Percentiles rank a stretch among this genome's conserved stretches.
Conservation (phyloP, 1,140 invertebrate species). For the Cherax quadricarinatus region DNA sequence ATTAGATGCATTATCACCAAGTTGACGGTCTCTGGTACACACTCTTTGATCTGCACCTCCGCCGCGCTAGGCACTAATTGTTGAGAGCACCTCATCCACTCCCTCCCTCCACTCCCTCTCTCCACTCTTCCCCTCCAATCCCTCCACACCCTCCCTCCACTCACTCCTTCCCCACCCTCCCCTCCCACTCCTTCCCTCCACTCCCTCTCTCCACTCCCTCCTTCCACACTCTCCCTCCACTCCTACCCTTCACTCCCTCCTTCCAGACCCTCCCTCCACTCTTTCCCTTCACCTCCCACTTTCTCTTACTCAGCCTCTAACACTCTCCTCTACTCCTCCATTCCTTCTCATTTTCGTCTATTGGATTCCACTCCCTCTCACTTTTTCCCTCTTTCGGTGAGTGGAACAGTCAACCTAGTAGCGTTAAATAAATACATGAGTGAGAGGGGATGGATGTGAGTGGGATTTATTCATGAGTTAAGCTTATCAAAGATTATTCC, state of each 20-base stretch:
- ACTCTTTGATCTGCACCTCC: conserved; percentile 55
- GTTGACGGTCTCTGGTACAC: conserved; percentile 62
- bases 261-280: not conserved
- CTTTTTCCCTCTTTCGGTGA: not conserved
- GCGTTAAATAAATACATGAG: too few species aligned
- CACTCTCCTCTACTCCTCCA: too few species aligned
- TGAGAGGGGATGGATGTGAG: too few species aligned
- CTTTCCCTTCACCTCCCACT: not conserved
- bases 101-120: not conserved
- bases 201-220: not conserved
- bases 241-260: not conserved
- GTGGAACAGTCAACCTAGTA: too few species aligned
- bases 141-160: too few species aligned
- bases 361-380: not conserved
- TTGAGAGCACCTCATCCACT: not conserved
- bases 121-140: too few species aligned
- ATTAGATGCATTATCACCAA: conserved; percentile 68
- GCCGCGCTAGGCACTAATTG: conserved; percentile 26
- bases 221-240: not conserved
- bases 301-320: not conserved
- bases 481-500: too few species aligned
- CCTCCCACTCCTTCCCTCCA: not conserved
- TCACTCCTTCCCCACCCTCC: not conserved
- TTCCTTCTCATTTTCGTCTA: too few species aligned
- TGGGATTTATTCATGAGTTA: too few species aligned